Percentiles rank a stretch among this genome's conserved stretches.
phyloP scores from a whole-genome alignment of 2,797 vertebrate genomes.

The Takifugu ocellatus region DNA sequence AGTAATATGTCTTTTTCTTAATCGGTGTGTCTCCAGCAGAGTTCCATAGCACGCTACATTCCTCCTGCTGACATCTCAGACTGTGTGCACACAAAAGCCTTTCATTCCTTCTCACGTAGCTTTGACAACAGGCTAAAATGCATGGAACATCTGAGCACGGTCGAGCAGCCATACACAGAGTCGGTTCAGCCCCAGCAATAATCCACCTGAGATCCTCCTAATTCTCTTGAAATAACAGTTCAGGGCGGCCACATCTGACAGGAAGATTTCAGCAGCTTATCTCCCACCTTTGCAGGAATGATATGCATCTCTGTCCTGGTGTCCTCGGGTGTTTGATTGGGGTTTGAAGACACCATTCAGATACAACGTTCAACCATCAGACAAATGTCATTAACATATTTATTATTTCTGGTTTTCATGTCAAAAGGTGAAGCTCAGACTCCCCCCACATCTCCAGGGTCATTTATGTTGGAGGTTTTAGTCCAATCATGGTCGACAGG shows the following conservation, averaged over 20 bases:
- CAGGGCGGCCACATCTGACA: constrained; percentile 57
- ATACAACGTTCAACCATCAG: too few relatives aligned
- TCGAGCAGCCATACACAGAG: constrained; percentile 50
- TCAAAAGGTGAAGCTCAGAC: too few relatives aligned
- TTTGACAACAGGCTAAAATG: constrained; percentile 69
- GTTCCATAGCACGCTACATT: constrained; percentile 63
- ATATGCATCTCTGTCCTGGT: constrained; percentile 22
- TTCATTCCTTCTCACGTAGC: constrained; percentile 67
- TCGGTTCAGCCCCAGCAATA: constrained; percentile 61
- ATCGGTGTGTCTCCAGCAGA: constrained; percentile 67
- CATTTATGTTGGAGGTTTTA: too few relatives aligned
- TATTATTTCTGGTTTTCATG: too few relatives aligned
- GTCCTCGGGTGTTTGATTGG: constrained; percentile 24
- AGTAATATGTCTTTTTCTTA: constrained; percentile 66
- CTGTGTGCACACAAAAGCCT: constrained; percentile 71
- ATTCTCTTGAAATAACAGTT: constrained; percentile 72
- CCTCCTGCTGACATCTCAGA: constrained; percentile 51
- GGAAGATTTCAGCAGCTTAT: constrained; percentile 61
- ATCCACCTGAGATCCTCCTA: constrained; percentile 65
- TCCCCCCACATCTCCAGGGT: too few relatives aligned
- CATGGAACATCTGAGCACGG: constrained; percentile 66
- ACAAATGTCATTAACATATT: too few relatives aligned
- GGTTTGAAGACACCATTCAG: constrained; percentile 11
- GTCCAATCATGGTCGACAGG: too few relatives aligned
- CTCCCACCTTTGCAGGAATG: constrained; percentile 49